Base-by-base conservation (phyloP, 2,888 invertebrate genomes). In the Vanessa cardui region DNA sequence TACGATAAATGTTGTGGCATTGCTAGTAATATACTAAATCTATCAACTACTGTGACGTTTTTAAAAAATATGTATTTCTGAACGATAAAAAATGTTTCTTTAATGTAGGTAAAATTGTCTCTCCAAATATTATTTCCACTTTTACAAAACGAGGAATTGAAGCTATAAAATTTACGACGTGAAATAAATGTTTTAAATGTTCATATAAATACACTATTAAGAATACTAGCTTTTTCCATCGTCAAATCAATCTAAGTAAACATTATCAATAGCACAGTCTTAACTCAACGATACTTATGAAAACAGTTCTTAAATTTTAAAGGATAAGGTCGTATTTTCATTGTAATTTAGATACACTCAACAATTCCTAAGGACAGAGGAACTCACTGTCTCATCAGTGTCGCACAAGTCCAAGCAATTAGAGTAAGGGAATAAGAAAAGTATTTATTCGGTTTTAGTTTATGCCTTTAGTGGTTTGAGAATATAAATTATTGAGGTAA, bases 401-500 rank as follows among this genome's bases (percentile, higher is more conserved):
- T 87, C 85, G 75, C 67, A 66, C 70, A 74, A 69, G 62, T 67
- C 61, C 77, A 71, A 80, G 86, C 88, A 89, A 89, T 89, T 89
- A 89, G 84, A 83, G 81, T 86, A 88, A 87, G 85, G 83, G 85
- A 69, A 63, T 59, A 54, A 63, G 62, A 58, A 68, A 62, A 58
- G 68, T 12, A 46, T 61, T 33, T 61, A 9, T 61, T 61, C 8
- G 33, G 20, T 20, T 61, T 61, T 20, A 44, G 54, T 63, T 44
- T 63, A 20, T 46, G 26, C 45, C 15, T 18, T 63, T 39, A 31
- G 50, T 44, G 59, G 21, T 16, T 39, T 33, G 6, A 31, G 31
- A 54, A 54, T 54, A 54, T 31, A 15, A 54, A 54, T 31, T 33
- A 54, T n/a, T 16, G 15, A 15, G 6, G 31, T 16, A 54, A n/a